These are phyloP conservation scores for Pomacea canaliculata DNA, from an alignment of 2,888 invertebrate species.

Conservation along the genomic window DNA sequence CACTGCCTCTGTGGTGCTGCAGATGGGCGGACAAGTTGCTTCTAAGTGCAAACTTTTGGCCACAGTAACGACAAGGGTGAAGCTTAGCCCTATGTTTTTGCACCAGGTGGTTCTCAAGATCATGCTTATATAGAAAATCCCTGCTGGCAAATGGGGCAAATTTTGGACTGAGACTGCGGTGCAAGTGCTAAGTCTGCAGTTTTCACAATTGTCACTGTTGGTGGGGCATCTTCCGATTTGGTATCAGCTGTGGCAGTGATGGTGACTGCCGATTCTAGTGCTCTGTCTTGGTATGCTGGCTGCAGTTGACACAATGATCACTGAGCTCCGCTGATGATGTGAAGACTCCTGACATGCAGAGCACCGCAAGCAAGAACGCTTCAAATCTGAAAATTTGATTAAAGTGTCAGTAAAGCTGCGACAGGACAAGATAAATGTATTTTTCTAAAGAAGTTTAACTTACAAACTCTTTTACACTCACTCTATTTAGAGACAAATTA, in stretches of 20 bases:
- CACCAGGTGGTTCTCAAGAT: constrained; percentile 15
- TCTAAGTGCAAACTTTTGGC: constrained; percentile 22
- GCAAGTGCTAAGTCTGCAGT: background rate
- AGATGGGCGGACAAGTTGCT: constrained; percentile 22
- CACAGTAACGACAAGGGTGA: constrained; percentile 26
- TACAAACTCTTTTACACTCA: too few species aligned
- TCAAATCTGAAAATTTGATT: constrained; percentile 9
- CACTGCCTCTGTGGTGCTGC: constrained; percentile 5
- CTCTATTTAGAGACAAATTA: too few species aligned
- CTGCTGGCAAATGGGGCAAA: constrained; percentile 11
- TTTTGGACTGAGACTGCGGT: background rate
- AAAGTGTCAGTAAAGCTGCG: too few species aligned
- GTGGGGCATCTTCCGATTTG: background rate
- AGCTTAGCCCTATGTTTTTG: constrained; percentile 3
- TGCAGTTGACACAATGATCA: background rate
- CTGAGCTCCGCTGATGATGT: background rate
- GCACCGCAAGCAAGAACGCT: constrained; percentile 12
- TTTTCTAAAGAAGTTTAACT: background rate
- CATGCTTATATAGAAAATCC: constrained; percentile 3
- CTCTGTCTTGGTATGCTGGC: background rate
- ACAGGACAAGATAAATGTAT: background rate
- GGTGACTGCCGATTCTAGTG: background rate
- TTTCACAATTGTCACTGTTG: background rate
- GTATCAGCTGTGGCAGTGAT: background rate
- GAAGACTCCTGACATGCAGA: constrained; percentile 3